Evolutionary conservation across 2,888 invertebrate genomes (phyloP).

Genomic region (Podotricha telesiphe): DNA sequence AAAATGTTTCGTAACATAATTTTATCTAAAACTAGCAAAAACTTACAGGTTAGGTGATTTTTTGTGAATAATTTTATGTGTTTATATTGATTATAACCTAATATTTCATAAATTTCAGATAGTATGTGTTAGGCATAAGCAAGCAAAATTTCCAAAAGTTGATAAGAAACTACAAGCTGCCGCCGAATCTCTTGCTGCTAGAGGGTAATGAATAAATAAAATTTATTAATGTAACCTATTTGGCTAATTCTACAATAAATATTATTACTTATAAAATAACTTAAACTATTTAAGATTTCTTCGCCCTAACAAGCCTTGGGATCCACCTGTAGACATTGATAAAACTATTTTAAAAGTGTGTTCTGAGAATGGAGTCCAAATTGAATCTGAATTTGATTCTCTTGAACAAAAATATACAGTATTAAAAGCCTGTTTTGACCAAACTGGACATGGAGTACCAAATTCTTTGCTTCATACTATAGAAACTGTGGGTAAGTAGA

Average conservation of each 20-base stretch:
- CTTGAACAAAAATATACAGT: conserved; percentile 86
- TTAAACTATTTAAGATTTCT: conserved; percentile 85
- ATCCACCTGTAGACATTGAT: conserved; percentile 86
- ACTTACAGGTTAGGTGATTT: conserved; percentile 64
- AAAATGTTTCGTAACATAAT: conserved; percentile 57
- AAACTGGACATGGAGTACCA: conserved; percentile 90
- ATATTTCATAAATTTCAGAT: conserved; percentile 53
- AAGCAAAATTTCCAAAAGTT: conserved; percentile 69
- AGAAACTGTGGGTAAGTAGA: conserved; percentile 85
- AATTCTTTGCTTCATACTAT: conserved; percentile 92
- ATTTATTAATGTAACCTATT: not conserved
- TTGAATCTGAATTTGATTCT: conserved; percentile 72
- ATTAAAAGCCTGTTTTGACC: conserved; percentile 86
- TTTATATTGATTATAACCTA: conserved; percentile 16
- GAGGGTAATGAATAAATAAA: conserved; percentile 81
- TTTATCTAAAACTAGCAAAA: conserved; percentile 52
- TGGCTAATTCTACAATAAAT: not conserved
- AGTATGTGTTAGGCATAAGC: conserved; percentile 58
- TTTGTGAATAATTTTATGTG: not conserved
- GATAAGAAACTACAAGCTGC: conserved; percentile 79
- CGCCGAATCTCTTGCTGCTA: conserved; percentile 86
- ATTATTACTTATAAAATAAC: conserved; percentile 23
- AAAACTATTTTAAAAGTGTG: conserved; percentile 86
- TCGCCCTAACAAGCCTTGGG: conserved; percentile 89
- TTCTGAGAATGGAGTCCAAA: conserved; percentile 75